Percentiles rank a stretch among this genome's conserved stretches.
Evolutionary conservation across 2,888 invertebrate species (phyloP).

Genomic region (Drosophila nigritarsus): DNA sequence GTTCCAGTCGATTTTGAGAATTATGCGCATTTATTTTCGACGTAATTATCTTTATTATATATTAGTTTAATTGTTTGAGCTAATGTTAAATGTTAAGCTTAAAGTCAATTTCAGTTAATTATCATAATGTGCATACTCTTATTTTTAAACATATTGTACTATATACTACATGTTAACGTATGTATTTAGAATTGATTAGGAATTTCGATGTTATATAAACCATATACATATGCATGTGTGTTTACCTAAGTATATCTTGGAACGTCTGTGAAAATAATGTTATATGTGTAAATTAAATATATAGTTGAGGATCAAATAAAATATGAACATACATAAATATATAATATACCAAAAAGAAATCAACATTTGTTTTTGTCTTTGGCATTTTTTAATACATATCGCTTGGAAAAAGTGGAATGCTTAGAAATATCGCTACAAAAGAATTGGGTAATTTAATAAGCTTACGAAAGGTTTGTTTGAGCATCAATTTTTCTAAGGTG

Average conservation of each 20-base stretch:
- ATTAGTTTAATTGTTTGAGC: slow-evolving; percentile 41
- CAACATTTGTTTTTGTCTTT: background rate
- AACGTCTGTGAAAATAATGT: slow-evolving; percentile 72
- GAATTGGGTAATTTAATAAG: slow-evolving; percentile 19
- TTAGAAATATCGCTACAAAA: slow-evolving; percentile 14
- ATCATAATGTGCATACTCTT: slow-evolving; percentile 50
- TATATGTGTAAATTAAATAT: slow-evolving; percentile 54
- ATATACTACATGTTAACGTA: slow-evolving; percentile 3
- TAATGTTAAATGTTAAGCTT: slow-evolving; percentile 40
- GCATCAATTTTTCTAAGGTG: background rate
- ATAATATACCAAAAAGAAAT: slow-evolving; percentile 22
- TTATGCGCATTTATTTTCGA: slow-evolving; percentile 68
- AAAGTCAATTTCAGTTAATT: slow-evolving; percentile 49
- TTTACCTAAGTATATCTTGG: slow-evolving; percentile 58
- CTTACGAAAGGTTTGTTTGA: slow-evolving; percentile 1
- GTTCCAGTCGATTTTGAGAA: slow-evolving; percentile 48
- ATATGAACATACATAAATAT: slow-evolving; percentile 4
- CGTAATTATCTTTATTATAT: slow-evolving; percentile 29
- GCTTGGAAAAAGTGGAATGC: slow-evolving; percentile 8
- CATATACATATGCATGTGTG: slow-evolving; percentile 50
- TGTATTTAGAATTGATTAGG: slow-evolving; percentile 29
- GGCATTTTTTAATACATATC: slow-evolving; percentile 41
- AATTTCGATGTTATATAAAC: slow-evolving; percentile 36
- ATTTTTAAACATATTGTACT: slow-evolving; percentile 27
- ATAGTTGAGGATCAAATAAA: slow-evolving; percentile 63